phyloP scores from a whole-genome alignment of 2,113 vertebrate species.

The Synodontis membranacea region DNA sequence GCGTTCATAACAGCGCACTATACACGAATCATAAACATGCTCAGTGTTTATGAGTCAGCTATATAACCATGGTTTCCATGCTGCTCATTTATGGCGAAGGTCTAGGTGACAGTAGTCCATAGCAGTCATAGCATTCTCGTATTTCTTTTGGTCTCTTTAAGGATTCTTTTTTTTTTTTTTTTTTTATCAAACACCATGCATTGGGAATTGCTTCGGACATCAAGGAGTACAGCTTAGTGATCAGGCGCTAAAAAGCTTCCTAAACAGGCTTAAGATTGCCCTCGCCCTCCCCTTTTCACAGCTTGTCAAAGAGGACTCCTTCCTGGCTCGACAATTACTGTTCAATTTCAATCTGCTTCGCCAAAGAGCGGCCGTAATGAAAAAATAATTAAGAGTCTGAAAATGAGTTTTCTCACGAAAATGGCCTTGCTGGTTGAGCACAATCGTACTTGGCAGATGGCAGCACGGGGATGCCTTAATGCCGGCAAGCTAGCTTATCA shows the following conservation, averaged over 20 bases:
- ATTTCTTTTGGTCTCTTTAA: background rate
- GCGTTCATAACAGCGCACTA: background rate
- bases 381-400: constrained; percentile 99
- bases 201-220: background rate
- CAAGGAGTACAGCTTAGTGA: constrained; percentile 70
- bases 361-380: constrained; percentile 90
- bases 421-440: constrained; percentile 93
- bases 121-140: background rate
- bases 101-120: background rate
- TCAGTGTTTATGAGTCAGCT: background rate
- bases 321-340: constrained; percentile 94
- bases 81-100: background rate
- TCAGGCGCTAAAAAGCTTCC: constrained; percentile 89
- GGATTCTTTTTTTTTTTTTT: too few relatives aligned
- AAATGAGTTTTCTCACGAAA: constrained; percentile 97
- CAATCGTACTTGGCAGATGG: constrained; percentile 95
- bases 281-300: background rate
- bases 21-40: background rate
- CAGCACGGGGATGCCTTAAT: constrained; percentile 86
- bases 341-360: constrained; percentile 96
- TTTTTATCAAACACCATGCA: background rate
- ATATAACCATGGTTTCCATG: background rate
- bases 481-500: constrained; percentile 91
- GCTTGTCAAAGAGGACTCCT: constrained; percentile 88
- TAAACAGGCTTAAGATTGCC: constrained; percentile 65